A percentile compares a stretch with the other conserved stretches of the same genome.
phyloP scores from a whole-genome alignment of 2,797 vertebrate genomes.

The Rhynchotus rufescens region DNA sequence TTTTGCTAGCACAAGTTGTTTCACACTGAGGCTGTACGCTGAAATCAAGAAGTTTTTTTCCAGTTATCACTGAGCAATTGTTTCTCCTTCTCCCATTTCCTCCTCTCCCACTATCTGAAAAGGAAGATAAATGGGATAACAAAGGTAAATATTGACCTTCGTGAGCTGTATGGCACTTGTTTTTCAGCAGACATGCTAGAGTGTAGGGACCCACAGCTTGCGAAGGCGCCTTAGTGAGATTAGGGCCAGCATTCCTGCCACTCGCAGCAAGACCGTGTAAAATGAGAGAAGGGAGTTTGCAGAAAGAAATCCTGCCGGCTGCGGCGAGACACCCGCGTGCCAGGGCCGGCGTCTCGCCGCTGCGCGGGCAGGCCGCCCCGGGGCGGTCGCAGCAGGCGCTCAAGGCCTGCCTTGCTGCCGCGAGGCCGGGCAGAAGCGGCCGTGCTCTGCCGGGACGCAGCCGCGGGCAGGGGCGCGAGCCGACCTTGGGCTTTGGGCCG shows the following conservation, averaged over 20 bases:
- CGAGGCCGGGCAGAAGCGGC: neutral
- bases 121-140: conserved; percentile 32
- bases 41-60: conserved; percentile 16
- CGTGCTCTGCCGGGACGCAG: neutral
- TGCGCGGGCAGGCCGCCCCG: neutral
- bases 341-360: neutral
- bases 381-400: neutral
- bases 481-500: neutral
- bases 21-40: neutral
- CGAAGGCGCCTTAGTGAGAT: neutral
- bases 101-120: conserved; percentile 34
- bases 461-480: neutral
- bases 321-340: neutral
- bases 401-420: neutral
- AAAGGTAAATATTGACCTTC: conserved; percentile 13
- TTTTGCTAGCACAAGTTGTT: neutral
- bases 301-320: conserved; percentile 3
- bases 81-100: conserved; percentile 47
- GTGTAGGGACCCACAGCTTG: neutral
- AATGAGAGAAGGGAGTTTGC: neutral
- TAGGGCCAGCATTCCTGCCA: neutral
- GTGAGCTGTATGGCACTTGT: conserved; percentile 5
- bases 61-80: conserved; percentile 14
- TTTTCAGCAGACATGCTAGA: conserved; percentile 14
- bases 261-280: neutral